A percentile compares a stretch with the other conserved stretches of the same genome.
Evolutionary conservation across 2,888 invertebrate species (phyloP).

Genomic region (Antheraea assamensis): DNA sequence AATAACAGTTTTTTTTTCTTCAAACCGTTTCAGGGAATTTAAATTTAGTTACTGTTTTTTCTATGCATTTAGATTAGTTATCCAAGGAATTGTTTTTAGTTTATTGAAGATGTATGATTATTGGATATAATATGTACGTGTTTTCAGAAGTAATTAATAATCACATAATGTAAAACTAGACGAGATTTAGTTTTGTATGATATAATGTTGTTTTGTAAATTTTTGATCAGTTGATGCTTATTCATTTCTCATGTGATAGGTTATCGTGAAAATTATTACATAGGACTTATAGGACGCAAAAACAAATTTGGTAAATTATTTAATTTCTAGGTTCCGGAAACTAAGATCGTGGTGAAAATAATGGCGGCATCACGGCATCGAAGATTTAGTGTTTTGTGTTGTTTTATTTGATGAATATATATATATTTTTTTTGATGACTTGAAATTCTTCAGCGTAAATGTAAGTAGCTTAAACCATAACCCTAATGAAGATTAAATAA

Average conservation of each 20-base stretch:
- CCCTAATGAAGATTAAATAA: background rate
- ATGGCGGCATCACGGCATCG: background rate
- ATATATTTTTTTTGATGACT: background rate
- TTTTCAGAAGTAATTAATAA: background rate
- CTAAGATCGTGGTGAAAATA: background rate
- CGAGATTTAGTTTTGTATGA: background rate
- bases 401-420: too few relatives aligned
- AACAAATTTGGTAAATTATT: conserved; percentile 17
- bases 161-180: background rate
- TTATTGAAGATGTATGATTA: too few relatives aligned
- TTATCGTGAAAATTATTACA: too few relatives aligned
- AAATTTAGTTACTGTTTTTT: too few relatives aligned
- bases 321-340: conserved; percentile 22
- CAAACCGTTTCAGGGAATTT: too few relatives aligned
- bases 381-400: background rate
- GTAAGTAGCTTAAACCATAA: background rate
- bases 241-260: too few relatives aligned
- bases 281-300: background rate
- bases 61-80: too few relatives aligned
- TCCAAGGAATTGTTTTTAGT: too few relatives aligned
- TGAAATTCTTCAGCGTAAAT: background rate
- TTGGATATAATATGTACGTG: background rate
- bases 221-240: too few relatives aligned
- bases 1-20: too few relatives aligned
- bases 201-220: too few relatives aligned